Percentiles rank a stretch among this genome's conserved stretches.
Evolutionary conservation across 2,888 invertebrate genomes (phyloP).

Genomic region (Macaria liturata): DNA sequence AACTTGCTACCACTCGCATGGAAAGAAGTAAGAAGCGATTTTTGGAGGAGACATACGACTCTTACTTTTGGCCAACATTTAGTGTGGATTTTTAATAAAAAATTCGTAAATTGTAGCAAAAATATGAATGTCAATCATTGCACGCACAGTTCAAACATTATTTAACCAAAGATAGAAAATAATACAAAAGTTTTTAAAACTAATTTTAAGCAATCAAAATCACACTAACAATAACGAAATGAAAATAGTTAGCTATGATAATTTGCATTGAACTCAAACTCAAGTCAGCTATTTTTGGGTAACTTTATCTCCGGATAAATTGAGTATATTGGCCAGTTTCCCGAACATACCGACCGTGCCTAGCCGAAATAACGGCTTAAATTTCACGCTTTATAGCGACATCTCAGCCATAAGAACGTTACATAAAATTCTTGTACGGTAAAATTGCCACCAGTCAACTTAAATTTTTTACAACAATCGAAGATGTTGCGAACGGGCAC

Average conservation of each 20-base stretch:
- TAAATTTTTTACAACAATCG: slow-evolving; percentile 58
- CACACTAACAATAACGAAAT: too few relatives aligned
- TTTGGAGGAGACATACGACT: slow-evolving; percentile 30
- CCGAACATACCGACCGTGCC: slow-evolving; percentile 25
- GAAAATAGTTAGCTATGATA: too few relatives aligned
- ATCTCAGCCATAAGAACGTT: slow-evolving; percentile 46
- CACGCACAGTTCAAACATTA: too few relatives aligned
- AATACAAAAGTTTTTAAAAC: too few relatives aligned
- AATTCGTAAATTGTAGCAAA: too few relatives aligned
- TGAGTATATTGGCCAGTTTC: neutral
- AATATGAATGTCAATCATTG: too few relatives aligned
- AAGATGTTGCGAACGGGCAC: slow-evolving; percentile 53
- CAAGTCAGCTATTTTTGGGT: too few relatives aligned
- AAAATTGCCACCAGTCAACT: slow-evolving; percentile 57
- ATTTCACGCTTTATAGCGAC: slow-evolving; percentile 57
- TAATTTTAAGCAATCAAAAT: too few relatives aligned
- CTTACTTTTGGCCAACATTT: neutral
- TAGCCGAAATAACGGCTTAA: slow-evolving; percentile 48
- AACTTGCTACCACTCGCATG: slow-evolving; percentile 34
- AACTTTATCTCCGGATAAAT: neutral
- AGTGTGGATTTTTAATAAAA: too few relatives aligned
- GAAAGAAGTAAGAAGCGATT: slow-evolving; percentile 38
- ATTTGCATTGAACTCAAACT: too few relatives aligned
- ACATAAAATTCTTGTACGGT: slow-evolving; percentile 56
- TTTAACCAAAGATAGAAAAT: too few relatives aligned